Conservation (phyloP, 2,113 vertebrate genomes). For the Labrus mixtus region DNA sequence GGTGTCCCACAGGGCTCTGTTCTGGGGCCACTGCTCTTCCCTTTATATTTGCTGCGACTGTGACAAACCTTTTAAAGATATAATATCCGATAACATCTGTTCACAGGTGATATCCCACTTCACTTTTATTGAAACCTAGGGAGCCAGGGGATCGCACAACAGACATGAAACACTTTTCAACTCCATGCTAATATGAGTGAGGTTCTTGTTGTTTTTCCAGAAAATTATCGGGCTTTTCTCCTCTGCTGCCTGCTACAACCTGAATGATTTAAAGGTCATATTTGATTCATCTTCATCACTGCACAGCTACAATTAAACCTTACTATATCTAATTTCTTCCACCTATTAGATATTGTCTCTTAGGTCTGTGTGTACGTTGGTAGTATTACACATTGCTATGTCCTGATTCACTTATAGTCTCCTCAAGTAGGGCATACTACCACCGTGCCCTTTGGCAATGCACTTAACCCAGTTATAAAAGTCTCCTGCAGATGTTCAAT, state of each 20-base stretch:
- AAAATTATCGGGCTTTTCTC: neutral
- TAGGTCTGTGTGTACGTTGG: neutral
- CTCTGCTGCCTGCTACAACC: neutral
- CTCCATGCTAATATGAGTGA: neutral
- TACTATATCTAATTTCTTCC: neutral
- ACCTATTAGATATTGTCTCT: neutral
- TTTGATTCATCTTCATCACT: neutral
- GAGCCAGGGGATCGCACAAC: no score
- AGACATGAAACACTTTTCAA: no score
- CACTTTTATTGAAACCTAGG: no score
- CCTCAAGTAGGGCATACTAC: slow-evolving; percentile 52
- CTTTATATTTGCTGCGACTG: no score
- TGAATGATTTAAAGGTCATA: no score
- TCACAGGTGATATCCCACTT: no score
- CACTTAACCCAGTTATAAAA: slow-evolving; percentile 68
- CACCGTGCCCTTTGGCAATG: slow-evolving; percentile 47
- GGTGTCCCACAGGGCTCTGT: no score
- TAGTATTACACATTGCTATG: neutral
- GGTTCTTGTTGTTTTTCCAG: no score
- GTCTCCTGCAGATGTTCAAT: slow-evolving; percentile 46
- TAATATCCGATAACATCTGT: no score
- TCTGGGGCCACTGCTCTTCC: no score
- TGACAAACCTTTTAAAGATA: no score
- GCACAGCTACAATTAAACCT: neutral
- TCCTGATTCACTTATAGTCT: slow-evolving; percentile 7